phyloP scores from a whole-genome alignment of 2,113 vertebrate genomes.

The Pantherophis guttatus region DNA sequence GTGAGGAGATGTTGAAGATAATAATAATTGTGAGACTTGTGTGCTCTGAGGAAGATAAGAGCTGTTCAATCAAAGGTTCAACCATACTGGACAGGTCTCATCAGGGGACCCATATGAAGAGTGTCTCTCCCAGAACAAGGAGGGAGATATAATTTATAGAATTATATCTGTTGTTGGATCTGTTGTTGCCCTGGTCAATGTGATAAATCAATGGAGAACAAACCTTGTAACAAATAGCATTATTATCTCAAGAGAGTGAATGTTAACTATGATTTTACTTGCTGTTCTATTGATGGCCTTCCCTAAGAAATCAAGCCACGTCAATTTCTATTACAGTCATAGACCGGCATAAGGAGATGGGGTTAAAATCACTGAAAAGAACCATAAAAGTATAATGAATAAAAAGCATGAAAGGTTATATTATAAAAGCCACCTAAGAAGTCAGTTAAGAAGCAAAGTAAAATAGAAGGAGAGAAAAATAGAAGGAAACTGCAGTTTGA shows the following conservation, averaged over 20 bases:
- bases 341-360: not conserved
- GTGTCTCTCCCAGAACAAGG: not conserved
- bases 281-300: not conserved
- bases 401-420: not conserved
- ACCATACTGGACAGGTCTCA: not conserved
- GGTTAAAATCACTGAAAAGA: not conserved
- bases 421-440: not conserved
- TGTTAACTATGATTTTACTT: accelerated
- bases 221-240: no score
- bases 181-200: not conserved
- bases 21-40: not conserved
- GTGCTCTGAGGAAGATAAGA: not conserved
- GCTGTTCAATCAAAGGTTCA: not conserved
- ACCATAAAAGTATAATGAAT: not conserved
- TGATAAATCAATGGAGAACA: not conserved
- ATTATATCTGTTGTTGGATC: not conserved
- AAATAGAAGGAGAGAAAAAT: not conserved
- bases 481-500: not conserved
- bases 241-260: not conserved
- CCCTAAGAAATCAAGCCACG: not conserved
- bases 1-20: not conserved
- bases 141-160: not conserved
- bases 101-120: not conserved
- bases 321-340: not conserved
- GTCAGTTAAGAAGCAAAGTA: not conserved